Evolutionary conservation across 2,888 invertebrate genomes (phyloP), one percentile per base, ranked within the genome.

Genomic region (Tineola bisselliella): DNA sequence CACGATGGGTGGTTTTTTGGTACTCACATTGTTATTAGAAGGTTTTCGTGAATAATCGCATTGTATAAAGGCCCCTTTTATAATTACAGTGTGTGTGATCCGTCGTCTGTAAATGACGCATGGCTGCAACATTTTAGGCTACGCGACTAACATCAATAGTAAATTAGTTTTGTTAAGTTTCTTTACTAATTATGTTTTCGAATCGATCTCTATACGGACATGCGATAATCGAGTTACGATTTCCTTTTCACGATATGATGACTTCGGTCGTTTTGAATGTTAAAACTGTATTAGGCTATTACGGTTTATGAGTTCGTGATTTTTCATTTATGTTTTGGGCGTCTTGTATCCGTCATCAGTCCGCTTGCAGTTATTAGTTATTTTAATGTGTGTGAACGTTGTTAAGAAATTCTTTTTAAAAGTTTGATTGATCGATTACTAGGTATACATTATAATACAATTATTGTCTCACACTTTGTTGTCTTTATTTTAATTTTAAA

Each of bases 91-190:
- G 15, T 19, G 13, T 17, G 33, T 11, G 58, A 33, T 58, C 33
- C 58, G 33, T 58, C 31, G 58, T 33, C 30, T 56, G 58, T 58
- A 33, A 54, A 33, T 33, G 30, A 58, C 33, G 69, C 78, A 71
- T 71, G 75, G 71, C 73, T 72, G 71, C 72, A 71, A 74, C 75
- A 58, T 58, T 58, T 58, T 58, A 31, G 58, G 33, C 58, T 33
- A 10, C 31, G 58, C 73, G 61, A 43, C 70, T 68, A 71, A 71
- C 77, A 83, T 84, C 81, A 81, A 81, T 82, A 79, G 78, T 71
- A 70, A 81, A 84, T 84, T 83, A 80, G 76, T 79, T 82, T 79
- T 79, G 81, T 79, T 79, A 71, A 74, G 64, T 70, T 67, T 67
- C 70, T 67, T 68, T 68, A 67, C 60, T 15, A 43, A 57, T 57